Evolutionary conservation across 2,113 vertebrate genomes (phyloP).

Genomic region (Telmatochromis sp.): DNA sequence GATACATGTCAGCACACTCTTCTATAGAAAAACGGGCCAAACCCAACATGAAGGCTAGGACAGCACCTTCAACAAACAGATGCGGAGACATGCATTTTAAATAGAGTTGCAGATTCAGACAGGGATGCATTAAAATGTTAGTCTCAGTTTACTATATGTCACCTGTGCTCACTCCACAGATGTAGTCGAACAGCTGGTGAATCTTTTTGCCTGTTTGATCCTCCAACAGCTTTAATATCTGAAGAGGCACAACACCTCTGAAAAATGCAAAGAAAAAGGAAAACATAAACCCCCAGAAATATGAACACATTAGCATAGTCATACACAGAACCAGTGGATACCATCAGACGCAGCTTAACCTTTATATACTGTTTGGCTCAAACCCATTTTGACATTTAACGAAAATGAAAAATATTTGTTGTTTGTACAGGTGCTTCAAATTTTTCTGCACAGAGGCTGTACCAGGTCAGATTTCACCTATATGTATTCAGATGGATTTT

Average conservation of each 20-base stretch:
- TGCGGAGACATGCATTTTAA: neutral
- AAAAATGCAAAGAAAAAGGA: neutral
- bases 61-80: constrained; percentile 48
- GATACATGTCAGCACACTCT: constrained; percentile 71
- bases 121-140: neutral
- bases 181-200: constrained; percentile 72
- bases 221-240: constrained; percentile 67
- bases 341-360: neutral
- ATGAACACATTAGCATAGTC: neutral
- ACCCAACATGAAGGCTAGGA: constrained; percentile 71
- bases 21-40: constrained; percentile 63
- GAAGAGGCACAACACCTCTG: constrained; percentile 70
- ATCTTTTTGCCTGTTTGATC: constrained; percentile 63
- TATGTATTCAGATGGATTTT: neutral
- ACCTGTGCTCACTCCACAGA: constrained; percentile 77
- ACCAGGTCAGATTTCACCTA: neutral
- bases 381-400: neutral
- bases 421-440: neutral
- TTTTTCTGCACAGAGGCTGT: neutral
- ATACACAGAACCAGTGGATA: neutral
- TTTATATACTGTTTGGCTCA: neutral
- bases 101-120: neutral
- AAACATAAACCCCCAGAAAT: neutral
- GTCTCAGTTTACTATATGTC: neutral
- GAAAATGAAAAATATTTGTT: neutral